Conservation (phyloP, 2,113 vertebrate genomes). For the Triplophysa rosa region DNA sequence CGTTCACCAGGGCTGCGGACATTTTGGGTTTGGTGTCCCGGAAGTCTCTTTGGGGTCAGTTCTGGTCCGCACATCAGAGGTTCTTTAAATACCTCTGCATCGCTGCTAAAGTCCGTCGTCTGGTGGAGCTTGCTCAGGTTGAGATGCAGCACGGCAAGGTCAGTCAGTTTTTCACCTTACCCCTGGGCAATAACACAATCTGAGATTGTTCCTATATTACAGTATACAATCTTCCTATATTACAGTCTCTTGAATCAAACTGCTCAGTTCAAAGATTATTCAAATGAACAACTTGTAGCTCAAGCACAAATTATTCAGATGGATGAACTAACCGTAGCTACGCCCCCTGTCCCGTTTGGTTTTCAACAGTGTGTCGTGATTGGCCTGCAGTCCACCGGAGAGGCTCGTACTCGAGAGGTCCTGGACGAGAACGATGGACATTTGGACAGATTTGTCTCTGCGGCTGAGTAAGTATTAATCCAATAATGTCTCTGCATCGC, state of each 20-base stretch:
- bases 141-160: conserved; percentile 91
- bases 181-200: too few species aligned
- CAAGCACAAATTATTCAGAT: neutral
- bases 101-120: conserved; percentile 89
- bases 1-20: conserved; percentile 90
- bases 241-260: too few species aligned
- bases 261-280: too few species aligned
- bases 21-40: conserved; percentile 88
- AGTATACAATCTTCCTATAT: too few species aligned
- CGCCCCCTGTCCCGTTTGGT: neutral
- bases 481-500: too few species aligned
- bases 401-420: conserved; percentile 94
- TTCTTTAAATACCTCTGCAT: conserved; percentile 99
- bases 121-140: conserved; percentile 87
- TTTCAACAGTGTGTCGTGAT: conserved; percentile 89
- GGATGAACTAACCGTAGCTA: neutral
- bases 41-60: conserved; percentile 97
- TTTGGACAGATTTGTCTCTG: conserved; percentile 92
- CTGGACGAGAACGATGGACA: conserved; percentile 93
- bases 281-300: too few species aligned
- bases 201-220: too few species aligned
- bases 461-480: conserved; percentile 84
- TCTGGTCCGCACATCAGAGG: conserved; percentile 97
- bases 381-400: conserved; percentile 94
- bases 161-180: conserved; percentile 1